Percentiles rank a stretch among this genome's conserved stretches.
These are phyloP conservation scores for Bufo bufo DNA, from an alignment of 2,113 vertebrate genomes.

Conservation along the genomic window DNA sequence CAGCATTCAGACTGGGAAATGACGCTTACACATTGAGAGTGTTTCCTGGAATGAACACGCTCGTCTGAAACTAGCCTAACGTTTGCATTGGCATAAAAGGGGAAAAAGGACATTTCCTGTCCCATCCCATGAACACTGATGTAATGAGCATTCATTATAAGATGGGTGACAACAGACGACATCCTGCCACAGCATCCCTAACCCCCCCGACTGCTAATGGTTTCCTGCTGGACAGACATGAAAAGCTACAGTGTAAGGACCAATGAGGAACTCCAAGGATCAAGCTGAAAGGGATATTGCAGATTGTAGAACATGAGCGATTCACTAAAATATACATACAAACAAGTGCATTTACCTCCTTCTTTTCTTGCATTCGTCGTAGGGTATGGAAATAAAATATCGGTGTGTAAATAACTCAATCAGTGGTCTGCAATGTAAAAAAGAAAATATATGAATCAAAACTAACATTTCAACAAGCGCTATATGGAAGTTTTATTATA, in stretches of 20 bases:
- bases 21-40: too few relatives aligned
- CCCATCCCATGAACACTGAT: background rate
- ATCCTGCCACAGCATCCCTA: background rate
- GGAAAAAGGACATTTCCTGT: too few relatives aligned
- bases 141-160: background rate
- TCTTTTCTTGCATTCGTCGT: conserved; percentile 92
- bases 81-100: too few relatives aligned
- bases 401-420: conserved; percentile 86
- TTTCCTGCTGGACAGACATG: background rate
- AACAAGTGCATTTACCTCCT: conserved; percentile 77
- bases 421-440: conserved; percentile 78
- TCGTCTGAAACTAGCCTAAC: too few relatives aligned
- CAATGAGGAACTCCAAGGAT: background rate
- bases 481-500: background rate
- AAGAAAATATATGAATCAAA: too few relatives aligned
- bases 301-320: too few relatives aligned
- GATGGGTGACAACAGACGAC: background rate
- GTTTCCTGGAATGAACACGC: too few relatives aligned
- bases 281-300: background rate
- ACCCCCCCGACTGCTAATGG: background rate
- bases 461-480: background rate
- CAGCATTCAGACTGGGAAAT: too few relatives aligned
- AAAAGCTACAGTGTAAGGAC: background rate
- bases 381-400: conserved; percentile 92
- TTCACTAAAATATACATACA: background rate